Evolutionary conservation across 2,797 vertebrate species (phyloP).

Genomic region (Staurois parvus): DNA sequence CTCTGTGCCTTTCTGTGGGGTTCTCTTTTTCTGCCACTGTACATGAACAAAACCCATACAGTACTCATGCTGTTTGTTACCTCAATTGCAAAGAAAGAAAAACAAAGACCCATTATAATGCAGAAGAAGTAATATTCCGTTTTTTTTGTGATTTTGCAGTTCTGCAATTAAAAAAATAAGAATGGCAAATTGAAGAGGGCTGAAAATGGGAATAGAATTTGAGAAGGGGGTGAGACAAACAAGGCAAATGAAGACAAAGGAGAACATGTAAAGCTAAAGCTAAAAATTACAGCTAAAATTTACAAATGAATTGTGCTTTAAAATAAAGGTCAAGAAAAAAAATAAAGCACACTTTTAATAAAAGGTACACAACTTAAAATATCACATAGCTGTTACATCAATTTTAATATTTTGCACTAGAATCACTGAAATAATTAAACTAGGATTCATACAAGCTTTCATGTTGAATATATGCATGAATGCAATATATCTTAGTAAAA

Average conservation of each 20-base stretch:
- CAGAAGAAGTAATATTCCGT: constrained; percentile 55
- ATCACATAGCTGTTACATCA: not conserved
- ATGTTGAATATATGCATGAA: too few relatives aligned
- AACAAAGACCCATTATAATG: constrained; percentile 61
- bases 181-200: constrained; percentile 58
- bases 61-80: constrained; percentile 63
- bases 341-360: not conserved
- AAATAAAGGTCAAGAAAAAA: not conserved
- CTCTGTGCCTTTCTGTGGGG: constrained; percentile 61
- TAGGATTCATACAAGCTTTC: too few relatives aligned
- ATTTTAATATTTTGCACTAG: not conserved
- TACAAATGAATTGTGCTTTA: not conserved
- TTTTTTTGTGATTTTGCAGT: constrained; percentile 58
- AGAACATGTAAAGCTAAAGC: constrained; percentile 23
- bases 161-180: constrained; percentile 58
- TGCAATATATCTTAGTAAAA: too few relatives aligned
- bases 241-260: constrained; percentile 17
- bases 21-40: constrained; percentile 62
- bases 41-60: constrained; percentile 62
- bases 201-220: constrained; percentile 60
- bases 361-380: not conserved
- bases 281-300: constrained; percentile 1
- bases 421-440: not conserved
- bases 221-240: constrained; percentile 40
- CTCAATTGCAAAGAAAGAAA: constrained; percentile 64